These are phyloP conservation scores for Oreochromis tanganicae DNA, from an alignment of 2,113 vertebrate genomes.

Conservation along the genomic window DNA sequence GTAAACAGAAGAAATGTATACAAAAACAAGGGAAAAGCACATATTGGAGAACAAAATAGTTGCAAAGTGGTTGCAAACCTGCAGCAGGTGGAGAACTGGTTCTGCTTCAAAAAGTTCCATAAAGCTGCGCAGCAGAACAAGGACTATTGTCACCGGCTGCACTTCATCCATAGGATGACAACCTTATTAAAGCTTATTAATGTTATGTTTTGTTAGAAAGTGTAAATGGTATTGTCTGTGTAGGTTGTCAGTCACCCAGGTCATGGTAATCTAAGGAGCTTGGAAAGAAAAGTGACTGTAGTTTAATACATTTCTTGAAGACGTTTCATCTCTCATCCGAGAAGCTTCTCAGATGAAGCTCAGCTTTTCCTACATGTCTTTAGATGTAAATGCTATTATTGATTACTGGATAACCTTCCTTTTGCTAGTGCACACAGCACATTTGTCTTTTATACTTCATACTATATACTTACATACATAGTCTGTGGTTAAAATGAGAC, in stretches of 20 bases:
- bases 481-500: not conserved
- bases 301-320: not conserved
- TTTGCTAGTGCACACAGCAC: not conserved
- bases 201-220: not conserved
- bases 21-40: not conserved
- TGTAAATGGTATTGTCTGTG: not conserved
- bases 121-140: not conserved
- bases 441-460: not conserved
- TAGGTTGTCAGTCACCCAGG: not conserved
- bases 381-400: not conserved
- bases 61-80: not conserved
- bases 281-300: not conserved
- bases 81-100: not conserved
- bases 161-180: not conserved
- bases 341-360: not conserved
- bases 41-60: not conserved
- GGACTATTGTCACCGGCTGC: not conserved
- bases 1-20: not conserved
- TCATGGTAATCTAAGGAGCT: not conserved
- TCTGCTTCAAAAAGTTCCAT: not conserved
- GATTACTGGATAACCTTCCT: not conserved
- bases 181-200: not conserved
- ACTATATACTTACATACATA: not conserved
- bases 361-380: not conserved
- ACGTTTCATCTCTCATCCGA: fast-evolving